Evolutionary conservation across 1,140 invertebrate genomes (phyloP).

Genomic region (Drosophila simulans): DNA sequence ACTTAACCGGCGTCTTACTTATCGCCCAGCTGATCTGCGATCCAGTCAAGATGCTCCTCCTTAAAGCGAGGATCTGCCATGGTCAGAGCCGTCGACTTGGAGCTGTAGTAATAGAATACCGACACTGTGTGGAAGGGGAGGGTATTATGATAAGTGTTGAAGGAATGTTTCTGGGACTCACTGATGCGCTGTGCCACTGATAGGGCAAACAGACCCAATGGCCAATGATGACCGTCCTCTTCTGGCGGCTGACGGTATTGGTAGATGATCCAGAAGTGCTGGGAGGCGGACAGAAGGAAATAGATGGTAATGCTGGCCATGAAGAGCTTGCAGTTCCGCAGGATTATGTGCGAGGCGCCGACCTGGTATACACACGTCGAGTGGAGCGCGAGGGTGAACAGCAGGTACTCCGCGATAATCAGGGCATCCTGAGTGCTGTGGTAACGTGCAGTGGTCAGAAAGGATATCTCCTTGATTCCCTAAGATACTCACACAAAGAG

Average conservation of each 20-base stretch:
- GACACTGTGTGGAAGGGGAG: slow-evolving; percentile 86
- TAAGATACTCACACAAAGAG: slow-evolving; percentile 75
- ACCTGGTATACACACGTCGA: slow-evolving; percentile 91
- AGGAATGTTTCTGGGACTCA: slow-evolving; percentile 23
- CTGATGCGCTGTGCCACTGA: slow-evolving; percentile 70
- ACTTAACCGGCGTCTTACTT: slow-evolving; percentile 47
- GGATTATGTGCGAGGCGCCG: slow-evolving; percentile 88
- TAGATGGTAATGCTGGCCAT: slow-evolving; percentile 85
- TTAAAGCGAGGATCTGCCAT: slow-evolving; percentile 89
- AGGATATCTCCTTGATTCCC: background rate
- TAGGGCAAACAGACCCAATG: slow-evolving; percentile 59
- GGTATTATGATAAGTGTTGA: background rate
- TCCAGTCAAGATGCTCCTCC: slow-evolving; percentile 90
- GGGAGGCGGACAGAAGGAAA: slow-evolving; percentile 81
- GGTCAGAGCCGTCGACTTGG: slow-evolving; percentile 89
- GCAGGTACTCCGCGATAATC: slow-evolving; percentile 87
- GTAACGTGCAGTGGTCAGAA: background rate
- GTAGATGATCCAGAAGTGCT: slow-evolving; percentile 86
- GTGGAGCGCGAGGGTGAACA: slow-evolving; percentile 88
- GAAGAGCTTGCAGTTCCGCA: slow-evolving; percentile 86
- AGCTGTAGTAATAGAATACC: slow-evolving; percentile 90
- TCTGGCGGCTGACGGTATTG: slow-evolving; percentile 47
- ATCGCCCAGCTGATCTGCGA: slow-evolving; percentile 86
- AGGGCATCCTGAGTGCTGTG: slow-evolving; percentile 89
- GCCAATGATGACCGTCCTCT: slow-evolving; percentile 48